Evolutionary conservation across 2,797 vertebrate species (phyloP), one percentile per base, ranked within the genome.

Genomic region (Bufotes viridis): DNA sequence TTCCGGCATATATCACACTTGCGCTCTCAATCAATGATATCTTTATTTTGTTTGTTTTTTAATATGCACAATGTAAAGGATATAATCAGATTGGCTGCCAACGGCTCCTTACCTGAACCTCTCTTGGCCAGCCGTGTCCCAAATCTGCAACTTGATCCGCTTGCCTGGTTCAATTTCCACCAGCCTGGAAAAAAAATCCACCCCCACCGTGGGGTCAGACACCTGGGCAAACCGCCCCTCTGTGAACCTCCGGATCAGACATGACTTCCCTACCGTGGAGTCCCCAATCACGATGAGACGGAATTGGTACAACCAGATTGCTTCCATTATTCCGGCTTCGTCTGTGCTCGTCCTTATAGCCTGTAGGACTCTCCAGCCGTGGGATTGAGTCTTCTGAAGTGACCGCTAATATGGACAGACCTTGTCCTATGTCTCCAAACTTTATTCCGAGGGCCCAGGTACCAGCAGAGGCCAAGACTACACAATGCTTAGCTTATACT

Each of bases 251-350:
- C 97, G 97, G 91, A 98, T 98, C 90, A 98, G 95, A 93, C 97
- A 98, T 1, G 97, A 98, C 92, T 99, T 98, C 87, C 97, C 98
- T 49, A 98, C 98, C 0, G 97, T 99, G 91, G 97, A 98, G 93
- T 98, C 98, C 57, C 97, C 98, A 85, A 99, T 97, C 92, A 98
- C 97, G 90, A 99, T 98, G 84, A 98, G 95, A 69, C 97, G 97
- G 92, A 98, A 98, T 93, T 99, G 98, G 93, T 98, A 98, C 17
- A 98, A 96, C 97, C 97, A 99, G 94, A 99, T 99, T 13, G 97
- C 97, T 93, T 99, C 97, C 98, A 99, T 99, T 90, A 91, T 79
- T 72, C 70, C 29, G 10, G 60, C 22, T 42, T 69, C 1, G 18
- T 2, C n/a, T 51, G 22, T 15, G 9, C 14, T 7, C 24, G 10